Evolutionary conservation across 2,888 invertebrate genomes (phyloP).

Genomic region (Eulithis testata): DNA sequence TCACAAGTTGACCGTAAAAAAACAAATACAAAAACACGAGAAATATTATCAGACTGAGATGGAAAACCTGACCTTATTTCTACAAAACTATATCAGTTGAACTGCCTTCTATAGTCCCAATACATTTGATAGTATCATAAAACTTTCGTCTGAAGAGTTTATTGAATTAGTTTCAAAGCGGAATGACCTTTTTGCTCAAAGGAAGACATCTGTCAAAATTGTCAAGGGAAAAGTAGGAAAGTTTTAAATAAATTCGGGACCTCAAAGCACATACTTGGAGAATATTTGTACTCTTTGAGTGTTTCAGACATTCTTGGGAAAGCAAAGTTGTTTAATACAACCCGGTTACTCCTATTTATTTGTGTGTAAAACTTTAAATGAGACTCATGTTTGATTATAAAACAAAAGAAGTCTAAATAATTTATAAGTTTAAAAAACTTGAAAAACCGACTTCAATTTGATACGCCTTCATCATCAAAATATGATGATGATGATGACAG

Average conservation of each 20-base stretch:
- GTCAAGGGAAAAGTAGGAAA: slow-evolving; percentile 46
- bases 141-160: slow-evolving; percentile 38
- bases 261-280: slow-evolving; percentile 31
- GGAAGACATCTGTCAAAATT: slow-evolving; percentile 56
- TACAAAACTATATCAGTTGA: not conserved
- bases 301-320: slow-evolving; percentile 28
- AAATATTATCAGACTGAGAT: not conserved
- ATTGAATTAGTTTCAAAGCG: slow-evolving; percentile 54
- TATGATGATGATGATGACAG: too few species aligned
- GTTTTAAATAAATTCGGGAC: slow-evolving; percentile 48
- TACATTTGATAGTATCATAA: slow-evolving; percentile 29
- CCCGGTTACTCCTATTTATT: too few species aligned
- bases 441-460: too few species aligned
- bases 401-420: too few species aligned
- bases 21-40: not conserved
- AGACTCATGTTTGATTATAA: too few species aligned
- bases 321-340: slow-evolving; percentile 17
- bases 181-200: slow-evolving; percentile 48
- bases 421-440: too few species aligned
- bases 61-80: not conserved
- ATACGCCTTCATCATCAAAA: too few species aligned
- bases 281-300: slow-evolving; percentile 28
- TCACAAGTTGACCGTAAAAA: too few species aligned
- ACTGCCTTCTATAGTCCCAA: slow-evolving; percentile 9
- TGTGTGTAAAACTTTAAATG: too few species aligned